Conservation (phyloP, 2,888 invertebrate genomes). For the Plebejus melissa region DNA sequence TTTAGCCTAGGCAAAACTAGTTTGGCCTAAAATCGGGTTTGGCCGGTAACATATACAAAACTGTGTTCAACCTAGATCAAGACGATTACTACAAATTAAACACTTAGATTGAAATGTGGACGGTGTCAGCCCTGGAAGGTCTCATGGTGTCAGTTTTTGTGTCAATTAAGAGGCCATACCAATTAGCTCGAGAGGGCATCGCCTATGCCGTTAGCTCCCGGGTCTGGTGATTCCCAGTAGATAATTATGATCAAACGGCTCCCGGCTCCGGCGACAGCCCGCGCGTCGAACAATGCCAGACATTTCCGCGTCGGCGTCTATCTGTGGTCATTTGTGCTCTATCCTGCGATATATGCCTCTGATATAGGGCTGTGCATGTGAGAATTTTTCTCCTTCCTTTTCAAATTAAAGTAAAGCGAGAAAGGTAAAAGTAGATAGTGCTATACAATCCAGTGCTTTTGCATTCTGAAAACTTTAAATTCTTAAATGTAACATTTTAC, state of each 20-base stretch:
- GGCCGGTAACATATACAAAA: too few relatives aligned
- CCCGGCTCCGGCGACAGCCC: not conserved
- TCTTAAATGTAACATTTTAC: too few relatives aligned
- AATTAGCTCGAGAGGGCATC: constrained; percentile 34
- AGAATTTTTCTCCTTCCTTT: not conserved
- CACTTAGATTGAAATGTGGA: not conserved
- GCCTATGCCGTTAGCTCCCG: constrained; percentile 35
- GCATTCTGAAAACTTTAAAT: too few relatives aligned
- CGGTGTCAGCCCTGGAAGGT: constrained; percentile 29
- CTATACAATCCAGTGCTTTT: too few relatives aligned
- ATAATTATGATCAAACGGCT: constrained; percentile 35
- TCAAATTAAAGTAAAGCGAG: not conserved
- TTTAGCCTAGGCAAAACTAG: too few relatives aligned
- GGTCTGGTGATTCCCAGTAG: constrained; percentile 24
- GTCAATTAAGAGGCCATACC: constrained; percentile 34
- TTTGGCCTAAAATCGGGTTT: too few relatives aligned
- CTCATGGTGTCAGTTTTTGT: constrained; percentile 36
- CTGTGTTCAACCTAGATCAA: too few relatives aligned
- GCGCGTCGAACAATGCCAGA: not conserved
- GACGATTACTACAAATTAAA: not conserved
- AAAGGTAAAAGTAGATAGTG: too few relatives aligned
- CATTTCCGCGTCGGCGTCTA: not conserved
- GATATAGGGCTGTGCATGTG: not conserved
- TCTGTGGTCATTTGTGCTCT: not conserved
- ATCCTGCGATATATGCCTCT: not conserved